These are phyloP conservation scores for Apodemus speciosus DNA, from an alignment of 2,113 vertebrate species.

Conservation along the genomic window DNA sequence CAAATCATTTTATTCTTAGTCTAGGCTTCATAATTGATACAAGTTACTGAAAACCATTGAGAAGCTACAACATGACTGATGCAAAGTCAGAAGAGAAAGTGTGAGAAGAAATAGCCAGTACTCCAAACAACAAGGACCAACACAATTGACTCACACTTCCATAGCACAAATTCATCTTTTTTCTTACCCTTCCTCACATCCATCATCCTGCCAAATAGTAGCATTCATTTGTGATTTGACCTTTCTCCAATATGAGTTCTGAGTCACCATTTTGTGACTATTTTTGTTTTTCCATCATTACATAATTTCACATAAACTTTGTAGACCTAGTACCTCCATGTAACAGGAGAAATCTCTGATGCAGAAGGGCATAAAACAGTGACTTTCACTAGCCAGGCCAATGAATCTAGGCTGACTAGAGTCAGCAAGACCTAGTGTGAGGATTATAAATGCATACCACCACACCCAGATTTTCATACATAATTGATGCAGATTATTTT, in stretches of 20 bases:
- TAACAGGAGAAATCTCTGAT: not conserved
- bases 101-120: constrained; percentile 69
- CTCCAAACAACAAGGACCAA: constrained; percentile 67
- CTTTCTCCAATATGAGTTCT: constrained; percentile 16
- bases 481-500: not conserved
- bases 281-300: not conserved
- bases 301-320: not conserved
- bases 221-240: constrained; percentile 13
- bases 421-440: no score
- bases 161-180: not conserved
- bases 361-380: rapidly evolving
- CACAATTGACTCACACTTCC: constrained; percentile 64
- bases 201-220: not conserved
- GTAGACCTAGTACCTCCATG: not conserved
- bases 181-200: not conserved
- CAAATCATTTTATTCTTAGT: constrained; percentile 68
- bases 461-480: not conserved
- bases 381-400: not conserved
- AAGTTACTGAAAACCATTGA: constrained; percentile 75
- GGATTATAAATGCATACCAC: not conserved
- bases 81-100: constrained; percentile 61
- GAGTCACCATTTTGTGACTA: not conserved
- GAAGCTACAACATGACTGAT: constrained; percentile 55
- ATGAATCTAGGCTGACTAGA: not conserved
- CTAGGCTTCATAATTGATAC: constrained; percentile 71